phyloP scores from a whole-genome alignment of 2,113 vertebrate genomes.

The Sakesphorus luctuosus region DNA sequence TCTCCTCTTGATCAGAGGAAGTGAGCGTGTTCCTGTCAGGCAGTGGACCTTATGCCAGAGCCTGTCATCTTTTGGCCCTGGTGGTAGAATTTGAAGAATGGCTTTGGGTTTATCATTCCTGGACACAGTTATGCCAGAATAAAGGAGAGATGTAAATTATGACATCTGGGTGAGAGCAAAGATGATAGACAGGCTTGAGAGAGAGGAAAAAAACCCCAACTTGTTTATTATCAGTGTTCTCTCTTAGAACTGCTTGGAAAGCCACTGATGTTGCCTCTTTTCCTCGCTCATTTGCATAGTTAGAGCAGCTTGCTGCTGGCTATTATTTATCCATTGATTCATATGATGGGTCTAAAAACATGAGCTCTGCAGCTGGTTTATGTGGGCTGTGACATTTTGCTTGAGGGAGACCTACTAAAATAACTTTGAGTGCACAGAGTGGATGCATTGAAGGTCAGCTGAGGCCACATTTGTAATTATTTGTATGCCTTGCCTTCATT shows the following conservation, averaged over 20 bases:
- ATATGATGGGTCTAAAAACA: background rate
- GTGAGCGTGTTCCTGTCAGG: background rate
- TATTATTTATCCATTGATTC: background rate
- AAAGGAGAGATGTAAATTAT: background rate
- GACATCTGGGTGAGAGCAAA: background rate
- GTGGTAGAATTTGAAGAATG: background rate
- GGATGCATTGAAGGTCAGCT: background rate
- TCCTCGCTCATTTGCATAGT: background rate
- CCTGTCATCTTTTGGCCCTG: background rate
- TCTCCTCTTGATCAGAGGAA: background rate
- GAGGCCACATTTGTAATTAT: background rate
- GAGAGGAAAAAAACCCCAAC: background rate
- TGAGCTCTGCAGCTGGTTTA: background rate
- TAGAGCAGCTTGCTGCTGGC: background rate
- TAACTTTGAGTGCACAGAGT: background rate
- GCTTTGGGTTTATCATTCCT: background rate
- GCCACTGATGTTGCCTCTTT: background rate
- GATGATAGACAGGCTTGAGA: background rate
- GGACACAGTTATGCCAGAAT: background rate
- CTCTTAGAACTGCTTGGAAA: background rate
- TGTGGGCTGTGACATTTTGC: slow-evolving; percentile 27
- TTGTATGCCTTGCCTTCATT: background rate
- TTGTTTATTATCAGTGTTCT: background rate
- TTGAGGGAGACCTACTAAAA: background rate
- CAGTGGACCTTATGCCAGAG: background rate